Base-by-base conservation (phyloP, 2,797 vertebrate species). In the Philypnodon macrostomus region DNA sequence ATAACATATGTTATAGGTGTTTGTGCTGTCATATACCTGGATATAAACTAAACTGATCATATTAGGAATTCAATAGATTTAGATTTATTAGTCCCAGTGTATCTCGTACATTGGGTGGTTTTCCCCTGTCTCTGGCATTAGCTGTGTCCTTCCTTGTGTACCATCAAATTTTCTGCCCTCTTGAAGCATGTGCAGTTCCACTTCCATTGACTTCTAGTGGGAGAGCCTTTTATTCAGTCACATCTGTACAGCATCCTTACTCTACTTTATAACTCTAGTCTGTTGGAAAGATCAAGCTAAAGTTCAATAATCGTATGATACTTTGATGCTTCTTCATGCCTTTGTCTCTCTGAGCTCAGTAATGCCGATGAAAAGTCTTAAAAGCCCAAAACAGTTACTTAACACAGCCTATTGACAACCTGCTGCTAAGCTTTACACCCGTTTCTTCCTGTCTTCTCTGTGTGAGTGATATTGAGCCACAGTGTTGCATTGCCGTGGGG, bases 141-240 rank as follows among this genome's bases (percentile, higher is more conserved):
- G n/a, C n/a, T n/a, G n/a, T n/a, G n/a, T n/a, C n/a, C n/a, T n/a
- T n/a, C n/a, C n/a, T n/a, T n/a, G n/a, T n/a, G n/a, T n/a, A n/a
- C n/a, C n/a, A n/a, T n/a, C n/a, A n/a, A n/a, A n/a, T n/a, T n/a
- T n/a, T n/a, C n/a, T n/a, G n/a, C n/a, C n/a, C n/a, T n/a, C n/a
- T n/a, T n/a, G n/a, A n/a, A n/a, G n/a, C n/a, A n/a, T n/a, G 33
- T 21, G 62, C 71, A 63, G n/a, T 78, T 73, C 64, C 70, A 74
- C 70, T 55, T 82, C 68, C 44, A 74, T n/a, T n/a, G n/a, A 69
- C 69, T 73, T 65, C 77, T 57, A 69, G 58, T 69, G 62, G 73
- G 68, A 65, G 53, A 64, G 27, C 27, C 11, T 29, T 30, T 30
- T n/a, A n/a, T n/a, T n/a, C n/a, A n/a, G n/a, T n/a, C n/a, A n/a